Conservation (phyloP, 2,888 invertebrate species). For the Asteroscopus sphinx region DNA sequence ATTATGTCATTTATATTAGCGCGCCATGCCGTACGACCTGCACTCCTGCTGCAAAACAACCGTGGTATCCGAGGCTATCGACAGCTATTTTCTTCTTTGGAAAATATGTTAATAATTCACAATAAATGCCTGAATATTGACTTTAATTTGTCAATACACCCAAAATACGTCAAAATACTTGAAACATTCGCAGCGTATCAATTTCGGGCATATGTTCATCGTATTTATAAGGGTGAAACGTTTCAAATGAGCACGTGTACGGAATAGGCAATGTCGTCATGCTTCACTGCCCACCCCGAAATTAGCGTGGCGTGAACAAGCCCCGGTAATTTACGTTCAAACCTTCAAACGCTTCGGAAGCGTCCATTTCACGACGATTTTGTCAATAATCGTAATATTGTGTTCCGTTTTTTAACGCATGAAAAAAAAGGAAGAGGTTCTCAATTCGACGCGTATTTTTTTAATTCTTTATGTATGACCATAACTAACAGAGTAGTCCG, state of each 20-base stretch:
- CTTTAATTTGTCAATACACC: neutral
- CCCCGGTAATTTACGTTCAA: constrained; percentile 48
- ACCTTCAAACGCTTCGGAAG: constrained; percentile 45
- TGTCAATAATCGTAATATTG: constrained; percentile 31
- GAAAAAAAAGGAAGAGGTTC: no score
- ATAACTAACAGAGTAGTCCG: no score
- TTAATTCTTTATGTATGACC: no score
- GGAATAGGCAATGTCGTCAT: constrained; percentile 64
- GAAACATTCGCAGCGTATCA: constrained; percentile 20
- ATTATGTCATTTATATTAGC: no score
- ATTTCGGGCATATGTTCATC: constrained; percentile 24
- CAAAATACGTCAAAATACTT: constrained; percentile 15
- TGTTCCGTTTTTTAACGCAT: constrained; percentile 2
- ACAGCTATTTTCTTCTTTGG: no score
- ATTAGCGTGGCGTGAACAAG: constrained; percentile 52
- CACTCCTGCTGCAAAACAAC: no score
- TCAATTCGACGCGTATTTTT: no score
- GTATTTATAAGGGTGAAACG: constrained; percentile 32
- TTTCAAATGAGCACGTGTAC: constrained; percentile 60
- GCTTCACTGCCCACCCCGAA: constrained; percentile 54
- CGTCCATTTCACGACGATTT: constrained; percentile 43
- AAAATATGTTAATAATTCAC: no score
- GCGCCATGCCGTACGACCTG: no score
- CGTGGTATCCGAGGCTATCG: no score
- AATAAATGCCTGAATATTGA: no score